Evolutionary conservation across 2,113 vertebrate genomes (phyloP), one percentile per base, ranked within the genome.

Genomic region (Budorcas taxicolor): DNA sequence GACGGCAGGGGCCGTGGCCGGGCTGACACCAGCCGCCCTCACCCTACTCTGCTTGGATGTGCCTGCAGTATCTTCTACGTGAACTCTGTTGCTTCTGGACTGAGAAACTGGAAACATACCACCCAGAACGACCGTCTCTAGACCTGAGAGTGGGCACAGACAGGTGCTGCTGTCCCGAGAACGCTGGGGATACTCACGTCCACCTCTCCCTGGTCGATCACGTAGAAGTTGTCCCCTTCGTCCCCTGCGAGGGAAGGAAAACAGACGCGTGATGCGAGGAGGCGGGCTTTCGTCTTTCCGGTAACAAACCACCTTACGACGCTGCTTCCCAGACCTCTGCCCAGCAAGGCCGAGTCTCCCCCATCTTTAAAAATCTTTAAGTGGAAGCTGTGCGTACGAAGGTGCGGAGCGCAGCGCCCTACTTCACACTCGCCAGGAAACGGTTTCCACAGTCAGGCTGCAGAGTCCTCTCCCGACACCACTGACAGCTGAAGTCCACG

Each of bases 191-290:
- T 93, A 99, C 99, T 99, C 98, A 99, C 99, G 17, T 99, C 99
- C 94, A 99, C 99, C 99, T 99, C 99, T 78, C 99, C 99, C 97
- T 99, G 99, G 98, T 99, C 99, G 88, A 99, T 99, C 87, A 99
- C 99, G 45, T 99, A 99, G 98, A 99, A 99, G 98, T 99, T 99
- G 98, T 99, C 99, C 53, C 99, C 99, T 99, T 99, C 99, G 16
- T 99, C 99, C 93, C 99, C 99, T 99, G 98, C 52, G 98, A 97
- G 57, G 62, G 96, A 98, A 96, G 97, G 94, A 86, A 21, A 45
- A 36, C 10, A 10, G 55, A 45, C 0, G 14, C 1, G 0, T 83
- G 52, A 83, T 1, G 7, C 0, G 13, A 52, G 80, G 12, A 6
- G 3, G 14, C 6, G 6, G 17, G 33, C 27, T 14, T 15, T 33